phyloP scores from a whole-genome alignment of 2,113 vertebrate species.

The Actinemys pallida region DNA sequence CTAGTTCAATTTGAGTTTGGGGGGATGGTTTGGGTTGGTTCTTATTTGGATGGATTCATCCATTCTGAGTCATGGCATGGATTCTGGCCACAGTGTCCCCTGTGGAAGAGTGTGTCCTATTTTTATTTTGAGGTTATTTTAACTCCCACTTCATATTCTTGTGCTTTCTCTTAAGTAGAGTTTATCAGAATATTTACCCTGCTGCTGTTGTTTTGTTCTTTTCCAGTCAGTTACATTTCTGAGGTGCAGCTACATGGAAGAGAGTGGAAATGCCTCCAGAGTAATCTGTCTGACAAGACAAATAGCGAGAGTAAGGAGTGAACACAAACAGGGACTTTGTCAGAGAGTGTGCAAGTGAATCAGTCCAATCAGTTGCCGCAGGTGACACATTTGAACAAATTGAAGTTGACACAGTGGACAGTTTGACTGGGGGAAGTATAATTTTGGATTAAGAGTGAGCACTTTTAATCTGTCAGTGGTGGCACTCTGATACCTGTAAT shows the following conservation, averaged over 20 bases:
- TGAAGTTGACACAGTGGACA: slow-evolving; percentile 52
- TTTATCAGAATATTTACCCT: slow-evolving; percentile 70
- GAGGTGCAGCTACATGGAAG: slow-evolving; percentile 59
- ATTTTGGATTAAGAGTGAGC: slow-evolving; percentile 61
- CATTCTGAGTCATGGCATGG: neutral
- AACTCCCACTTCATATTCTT: slow-evolving; percentile 61
- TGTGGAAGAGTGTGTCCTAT: neutral
- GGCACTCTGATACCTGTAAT: slow-evolving; percentile 57
- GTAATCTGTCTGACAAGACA: slow-evolving; percentile 60
- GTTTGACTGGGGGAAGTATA: slow-evolving; percentile 52
- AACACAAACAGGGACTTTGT: slow-evolving; percentile 64
- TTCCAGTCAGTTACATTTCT: slow-evolving; percentile 68
- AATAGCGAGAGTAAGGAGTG: slow-evolving; percentile 37
- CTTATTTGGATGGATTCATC: slow-evolving; percentile 25
- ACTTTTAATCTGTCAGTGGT: slow-evolving; percentile 64
- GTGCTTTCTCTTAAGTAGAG: slow-evolving; percentile 69
- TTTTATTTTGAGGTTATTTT: slow-evolving; percentile 60
- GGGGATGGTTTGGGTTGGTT: neutral
- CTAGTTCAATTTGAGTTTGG: neutral
- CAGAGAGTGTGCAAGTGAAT: slow-evolving; percentile 41
- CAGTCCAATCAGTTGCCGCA: slow-evolving; percentile 34
- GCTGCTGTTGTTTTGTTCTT: slow-evolving; percentile 48
- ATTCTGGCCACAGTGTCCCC: neutral
- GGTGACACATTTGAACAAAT: slow-evolving; percentile 39
- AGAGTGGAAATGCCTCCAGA: slow-evolving; percentile 61